These are phyloP conservation scores for Brachypodius melanocephalos DNA, from an alignment of 2,113 vertebrate genomes.

Conservation along the genomic window DNA sequence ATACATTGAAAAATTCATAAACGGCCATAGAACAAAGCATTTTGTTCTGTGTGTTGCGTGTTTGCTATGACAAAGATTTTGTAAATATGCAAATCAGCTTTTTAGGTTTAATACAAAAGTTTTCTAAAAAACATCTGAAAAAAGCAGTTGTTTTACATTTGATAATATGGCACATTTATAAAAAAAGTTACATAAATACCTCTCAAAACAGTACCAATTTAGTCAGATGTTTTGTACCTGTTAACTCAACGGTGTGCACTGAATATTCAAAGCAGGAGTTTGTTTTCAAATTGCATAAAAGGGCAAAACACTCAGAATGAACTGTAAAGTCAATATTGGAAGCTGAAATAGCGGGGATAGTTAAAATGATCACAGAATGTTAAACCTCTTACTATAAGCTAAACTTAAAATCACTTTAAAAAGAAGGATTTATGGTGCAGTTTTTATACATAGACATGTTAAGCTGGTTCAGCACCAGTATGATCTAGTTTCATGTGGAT, in stretches of 20 bases:
- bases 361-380: constrained; percentile 42
- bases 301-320: constrained; percentile 48
- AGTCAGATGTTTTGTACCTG: constrained; percentile 57
- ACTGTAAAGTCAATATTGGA: constrained; percentile 40
- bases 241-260: constrained; percentile 70
- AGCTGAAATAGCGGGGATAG: constrained; percentile 62
- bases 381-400: constrained; percentile 77
- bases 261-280: constrained; percentile 67
- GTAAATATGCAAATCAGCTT: constrained; percentile 83
- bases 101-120: constrained; percentile 75
- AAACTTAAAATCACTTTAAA: constrained; percentile 70
- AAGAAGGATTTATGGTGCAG: constrained; percentile 65
- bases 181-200: constrained; percentile 66
- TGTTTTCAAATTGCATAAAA: constrained; percentile 53
- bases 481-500: constrained; percentile 53
- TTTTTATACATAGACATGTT: constrained; percentile 65
- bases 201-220: constrained; percentile 62
- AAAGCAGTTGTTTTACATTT: constrained; percentile 65
- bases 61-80: constrained; percentile 80
- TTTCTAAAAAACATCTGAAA: constrained; percentile 70
- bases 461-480: constrained; percentile 64
- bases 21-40: constrained; percentile 77
- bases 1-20: constrained; percentile 44
- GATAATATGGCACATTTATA: constrained; percentile 64
- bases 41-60: constrained; percentile 76